Conservation (phyloP, 2,113 vertebrate genomes). For the Actenoides lindsayi region DNA sequence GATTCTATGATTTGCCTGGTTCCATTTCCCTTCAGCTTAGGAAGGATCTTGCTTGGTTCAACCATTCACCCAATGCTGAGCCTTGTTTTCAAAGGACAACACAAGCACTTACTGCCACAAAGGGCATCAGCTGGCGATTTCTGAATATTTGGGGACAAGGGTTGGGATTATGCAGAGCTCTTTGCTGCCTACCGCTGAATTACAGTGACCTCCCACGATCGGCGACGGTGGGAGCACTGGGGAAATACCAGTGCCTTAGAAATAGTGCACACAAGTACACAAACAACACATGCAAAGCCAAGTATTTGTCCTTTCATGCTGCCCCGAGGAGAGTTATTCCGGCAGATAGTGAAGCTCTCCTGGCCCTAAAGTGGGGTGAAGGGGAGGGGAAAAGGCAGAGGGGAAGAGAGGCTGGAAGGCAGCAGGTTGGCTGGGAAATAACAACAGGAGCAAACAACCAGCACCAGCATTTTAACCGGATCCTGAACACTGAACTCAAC, state of each 20-base stretch:
- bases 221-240: neutral
- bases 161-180: constrained; percentile 17
- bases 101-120: neutral
- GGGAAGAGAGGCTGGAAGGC: neutral
- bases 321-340: neutral
- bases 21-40: neutral
- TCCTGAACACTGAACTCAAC: neutral
- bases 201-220: constrained; percentile 29
- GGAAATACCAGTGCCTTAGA: constrained; percentile 26
- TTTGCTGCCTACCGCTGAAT: constrained; percentile 43
- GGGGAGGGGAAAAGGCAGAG: fast-evolving
- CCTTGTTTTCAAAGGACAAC: neutral
- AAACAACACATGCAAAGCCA: neutral
- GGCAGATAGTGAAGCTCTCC: neutral
- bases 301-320: neutral
- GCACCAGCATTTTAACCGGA: neutral
- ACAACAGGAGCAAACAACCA: neutral
- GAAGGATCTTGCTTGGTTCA: neutral
- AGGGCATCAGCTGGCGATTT: neutral
- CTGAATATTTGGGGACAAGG: constrained; percentile 38
- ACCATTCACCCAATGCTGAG: neutral
- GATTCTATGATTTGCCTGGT: neutral
- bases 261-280: neutral
- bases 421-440: neutral
- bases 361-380: neutral